Evolutionary conservation across 2,888 invertebrate species (phyloP).

Genomic region (Leptothorax acervorum): DNA sequence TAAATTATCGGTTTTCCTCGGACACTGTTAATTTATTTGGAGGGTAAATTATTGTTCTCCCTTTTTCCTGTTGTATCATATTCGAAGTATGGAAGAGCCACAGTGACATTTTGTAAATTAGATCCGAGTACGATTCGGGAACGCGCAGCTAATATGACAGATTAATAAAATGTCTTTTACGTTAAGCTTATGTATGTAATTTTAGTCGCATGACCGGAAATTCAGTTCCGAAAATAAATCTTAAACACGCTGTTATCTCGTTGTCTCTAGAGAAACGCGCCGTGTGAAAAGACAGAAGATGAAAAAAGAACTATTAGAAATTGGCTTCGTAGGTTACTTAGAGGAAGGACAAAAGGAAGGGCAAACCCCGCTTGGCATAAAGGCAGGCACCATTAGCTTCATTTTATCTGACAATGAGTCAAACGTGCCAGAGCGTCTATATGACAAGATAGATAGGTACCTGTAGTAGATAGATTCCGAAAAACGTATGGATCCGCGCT

Average conservation of each 20-base stretch:
- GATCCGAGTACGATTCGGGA: not conserved
- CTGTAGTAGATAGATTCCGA: not conserved
- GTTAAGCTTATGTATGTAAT: not conserved
- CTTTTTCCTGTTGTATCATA: too few species aligned
- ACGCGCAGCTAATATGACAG: not conserved
- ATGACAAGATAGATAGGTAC: not conserved
- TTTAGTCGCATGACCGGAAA: not conserved
- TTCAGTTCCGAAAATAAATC: slow-evolving; percentile 54
- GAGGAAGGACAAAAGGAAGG: slow-evolving; percentile 47
- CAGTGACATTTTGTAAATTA: slow-evolving; percentile 27
- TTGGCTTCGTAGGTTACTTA: slow-evolving; percentile 52
- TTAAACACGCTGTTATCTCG: slow-evolving; percentile 32
- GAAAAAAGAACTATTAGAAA: slow-evolving; percentile 63
- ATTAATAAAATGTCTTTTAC: slow-evolving; percentile 1
- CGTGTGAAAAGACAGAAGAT: slow-evolving; percentile 17
- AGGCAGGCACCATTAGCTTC: slow-evolving; percentile 59
- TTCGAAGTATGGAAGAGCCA: not conserved
- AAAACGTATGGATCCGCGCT: not conserved
- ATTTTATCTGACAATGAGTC: slow-evolving; percentile 25
- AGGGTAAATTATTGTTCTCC: not conserved
- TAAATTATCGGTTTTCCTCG: not conserved
- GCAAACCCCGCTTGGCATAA: slow-evolving; percentile 44
- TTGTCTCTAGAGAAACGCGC: too few species aligned
- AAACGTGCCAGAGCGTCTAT: slow-evolving; percentile 52
- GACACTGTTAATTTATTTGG: not conserved